These are phyloP conservation scores for Thalassophryne amazonica DNA, from an alignment of 2,797 vertebrate genomes.

Conservation along the genomic window DNA sequence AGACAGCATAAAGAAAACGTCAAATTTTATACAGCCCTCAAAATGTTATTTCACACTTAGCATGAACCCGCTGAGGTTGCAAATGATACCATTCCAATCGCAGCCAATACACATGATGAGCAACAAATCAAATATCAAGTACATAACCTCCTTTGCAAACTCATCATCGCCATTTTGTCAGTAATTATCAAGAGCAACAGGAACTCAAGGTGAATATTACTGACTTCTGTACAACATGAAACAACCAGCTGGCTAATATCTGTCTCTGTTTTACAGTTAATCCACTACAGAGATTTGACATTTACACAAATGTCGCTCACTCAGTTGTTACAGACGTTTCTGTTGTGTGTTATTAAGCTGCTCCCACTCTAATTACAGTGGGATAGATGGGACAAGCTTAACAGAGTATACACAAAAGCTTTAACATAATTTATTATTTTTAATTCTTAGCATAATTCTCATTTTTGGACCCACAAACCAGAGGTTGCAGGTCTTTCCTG, in stretches of 20 bases:
- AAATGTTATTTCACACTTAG: too few species aligned
- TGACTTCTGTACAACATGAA: conserved; percentile 35
- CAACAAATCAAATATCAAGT: conserved; percentile 33
- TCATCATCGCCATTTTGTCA: conserved; percentile 35
- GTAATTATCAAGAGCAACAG: conserved; percentile 36
- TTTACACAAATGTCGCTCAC: conserved; percentile 47
- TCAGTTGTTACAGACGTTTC: conserved; percentile 34
- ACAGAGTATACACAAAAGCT: too few species aligned
- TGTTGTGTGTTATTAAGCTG: conserved; percentile 20
- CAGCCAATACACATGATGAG: not conserved
- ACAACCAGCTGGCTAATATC: conserved; percentile 45
- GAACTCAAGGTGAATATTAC: conserved; percentile 42
- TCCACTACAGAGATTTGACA: conserved; percentile 49
- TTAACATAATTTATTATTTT: too few species aligned
- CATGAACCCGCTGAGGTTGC: not conserved
- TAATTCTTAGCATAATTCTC: too few species aligned
- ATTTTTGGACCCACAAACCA: too few species aligned
- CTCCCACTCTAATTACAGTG: conserved; percentile 2
- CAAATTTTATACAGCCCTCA: too few species aligned
- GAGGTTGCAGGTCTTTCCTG: too few species aligned
- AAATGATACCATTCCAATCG: not conserved
- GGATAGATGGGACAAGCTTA: not conserved
- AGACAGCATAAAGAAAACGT: too few species aligned
- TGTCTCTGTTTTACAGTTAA: conserved; percentile 40
- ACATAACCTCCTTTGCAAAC: conserved; percentile 1